Evolutionary conservation across 2,888 invertebrate genomes (phyloP).

Genomic region (Idaea biselata): DNA sequence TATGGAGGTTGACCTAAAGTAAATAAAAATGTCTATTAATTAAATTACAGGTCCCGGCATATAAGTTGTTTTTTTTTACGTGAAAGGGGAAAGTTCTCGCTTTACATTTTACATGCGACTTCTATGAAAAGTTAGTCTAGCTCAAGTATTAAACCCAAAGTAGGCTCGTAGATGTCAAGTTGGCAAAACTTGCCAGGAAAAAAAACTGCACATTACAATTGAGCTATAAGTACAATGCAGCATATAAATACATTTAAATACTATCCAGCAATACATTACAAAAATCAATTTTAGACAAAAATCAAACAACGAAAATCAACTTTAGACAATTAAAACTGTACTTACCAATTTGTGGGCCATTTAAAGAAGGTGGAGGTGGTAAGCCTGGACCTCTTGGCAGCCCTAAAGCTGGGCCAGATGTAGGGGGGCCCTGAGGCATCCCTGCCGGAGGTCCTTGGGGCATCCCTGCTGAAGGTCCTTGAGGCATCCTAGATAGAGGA

Average conservation of each 20-base stretch:
- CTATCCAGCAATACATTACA: not conserved
- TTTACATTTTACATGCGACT: no score
- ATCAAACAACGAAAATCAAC: conserved; percentile 5
- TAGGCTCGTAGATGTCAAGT: no score
- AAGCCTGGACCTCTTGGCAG: conserved; percentile 12
- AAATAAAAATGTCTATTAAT: not conserved
- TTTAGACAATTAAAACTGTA: not conserved
- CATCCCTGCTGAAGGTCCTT: not conserved
- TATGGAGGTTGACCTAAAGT: conserved; percentile 33
- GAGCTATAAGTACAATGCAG: no score
- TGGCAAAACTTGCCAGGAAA: no score
- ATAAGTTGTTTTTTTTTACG: no score
- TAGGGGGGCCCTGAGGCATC: not conserved
- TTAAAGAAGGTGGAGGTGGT: conserved; percentile 23
- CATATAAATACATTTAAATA: not conserved
- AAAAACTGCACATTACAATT: no score
- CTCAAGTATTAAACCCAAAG: no score
- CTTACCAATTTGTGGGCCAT: conserved; percentile 14
- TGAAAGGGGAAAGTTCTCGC: no score
- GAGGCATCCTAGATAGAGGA: not conserved
- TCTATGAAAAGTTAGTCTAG: no score
- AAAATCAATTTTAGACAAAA: not conserved
- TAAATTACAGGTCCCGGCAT: no score
- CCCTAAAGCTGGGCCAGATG: not conserved
- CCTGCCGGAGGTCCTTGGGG: not conserved